Conservation (phyloP, 2,888 invertebrate genomes). For the Drosophila pseudotakahashii region DNA sequence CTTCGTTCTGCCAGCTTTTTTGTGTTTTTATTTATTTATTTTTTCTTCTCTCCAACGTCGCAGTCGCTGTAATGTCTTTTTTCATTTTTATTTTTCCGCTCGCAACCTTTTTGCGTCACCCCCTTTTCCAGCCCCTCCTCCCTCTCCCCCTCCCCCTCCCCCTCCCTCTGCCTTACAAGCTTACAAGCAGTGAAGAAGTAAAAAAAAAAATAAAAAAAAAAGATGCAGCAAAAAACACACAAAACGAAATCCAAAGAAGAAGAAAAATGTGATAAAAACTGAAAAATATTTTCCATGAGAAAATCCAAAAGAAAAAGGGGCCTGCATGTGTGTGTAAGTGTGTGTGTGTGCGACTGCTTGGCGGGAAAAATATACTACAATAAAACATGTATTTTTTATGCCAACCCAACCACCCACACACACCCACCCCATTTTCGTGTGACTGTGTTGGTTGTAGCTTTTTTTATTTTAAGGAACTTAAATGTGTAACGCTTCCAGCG, state of each 20-base stretch:
- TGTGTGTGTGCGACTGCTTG: slow-evolving; percentile 46
- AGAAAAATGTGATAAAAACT: slow-evolving; percentile 80
- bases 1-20: slow-evolving; percentile 50
- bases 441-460: slow-evolving; percentile 35
- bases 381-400: slow-evolving; percentile 79
- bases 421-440: slow-evolving; percentile 35
- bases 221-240: slow-evolving; percentile 50
- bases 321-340: slow-evolving; percentile 12
- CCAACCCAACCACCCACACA: slow-evolving; percentile 26
- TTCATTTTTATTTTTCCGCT: slow-evolving; percentile 74
- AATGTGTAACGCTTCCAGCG: slow-evolving; percentile 60
- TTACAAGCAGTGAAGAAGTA: slow-evolving; percentile 35
- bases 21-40: slow-evolving; percentile 54
- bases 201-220: slow-evolving; percentile 41
- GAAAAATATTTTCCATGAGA: slow-evolving; percentile 82
- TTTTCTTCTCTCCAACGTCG: slow-evolving; percentile 39
- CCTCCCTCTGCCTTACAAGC: slow-evolving; percentile 8
- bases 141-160: slow-evolving; percentile 1
- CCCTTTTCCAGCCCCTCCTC: slow-evolving; percentile 57
- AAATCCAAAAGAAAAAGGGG: slow-evolving; percentile 74
- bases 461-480: slow-evolving; percentile 70
- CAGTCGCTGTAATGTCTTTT: slow-evolving; percentile 74
- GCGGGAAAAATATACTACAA: slow-evolving; percentile 81
- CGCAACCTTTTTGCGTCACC: slow-evolving; percentile 76
- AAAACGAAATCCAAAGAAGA: slow-evolving; percentile 76